Base-by-base conservation (phyloP, 1,140 invertebrate species). In the Eupristina koningsbergeri region DNA sequence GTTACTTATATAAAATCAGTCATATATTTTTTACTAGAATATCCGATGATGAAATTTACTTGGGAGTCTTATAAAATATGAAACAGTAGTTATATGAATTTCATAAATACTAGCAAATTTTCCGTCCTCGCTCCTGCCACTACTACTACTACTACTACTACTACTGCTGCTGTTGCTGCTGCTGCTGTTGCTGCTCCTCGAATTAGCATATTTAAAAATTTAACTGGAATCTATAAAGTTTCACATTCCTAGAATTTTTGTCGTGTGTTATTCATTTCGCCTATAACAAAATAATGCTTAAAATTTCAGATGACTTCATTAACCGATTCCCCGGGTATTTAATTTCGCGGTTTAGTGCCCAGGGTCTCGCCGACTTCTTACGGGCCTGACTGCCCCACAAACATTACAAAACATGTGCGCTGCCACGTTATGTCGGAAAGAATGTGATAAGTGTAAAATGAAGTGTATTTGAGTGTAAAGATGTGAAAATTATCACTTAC, bases 1-100 rank as follows among this genome's bases (percentile, higher is more conserved):
- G 15, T 47, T 53, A 80, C 78, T 80, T 69, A 71, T 71, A 80
- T 80, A 71, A 80, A 80, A 80, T 80, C 78, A 80, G 78, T 80
- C 78, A 67, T 71, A 71, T 80, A 80, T 71, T 71, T 69, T 71
- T 71, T 71, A 71, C 36, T 71, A 41, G 67, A 41, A 80, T 64
- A 34, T 36, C 58, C 78, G n/a, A 67, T 69, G 63, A 36, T 80
- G 64, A 64, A 78, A 78, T 78, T 78, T 78, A 78, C 47, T 64
- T 19, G 76, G 41, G 76, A 61, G 31, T 63, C 76, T 78, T 78
- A 78, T 63, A 45, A 78, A 78, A 78, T 78, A 78, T 64, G 26
- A 50, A 50, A 61, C 31, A 53, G 67, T 41, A 22, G 67, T 71
- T 71, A 41, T 41, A 71, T 71, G 67, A 71, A 71, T 71, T 71